Evolutionary conservation across 1,140 invertebrate species (phyloP), one percentile per base, ranked within the genome.

Genomic region (Coenobita brevimanus): DNA sequence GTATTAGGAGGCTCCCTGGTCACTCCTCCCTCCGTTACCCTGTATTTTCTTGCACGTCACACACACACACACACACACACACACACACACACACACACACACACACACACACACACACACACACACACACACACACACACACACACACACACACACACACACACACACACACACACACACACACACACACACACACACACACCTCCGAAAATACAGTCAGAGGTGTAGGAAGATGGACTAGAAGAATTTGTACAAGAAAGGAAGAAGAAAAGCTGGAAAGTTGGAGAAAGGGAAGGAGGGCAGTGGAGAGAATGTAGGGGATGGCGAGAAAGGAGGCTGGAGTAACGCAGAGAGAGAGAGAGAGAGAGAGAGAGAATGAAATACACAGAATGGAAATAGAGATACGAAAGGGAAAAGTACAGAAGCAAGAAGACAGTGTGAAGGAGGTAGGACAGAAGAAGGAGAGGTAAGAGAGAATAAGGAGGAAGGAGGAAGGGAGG

Each of bases 401-500:
- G 24, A 60, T 60, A 60, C 15, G 24, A 17, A 60, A 33, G 71
- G 24, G 46, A 54, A 71, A 54, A 71, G 62, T 13, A 43, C 27
- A 30, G 17, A 38, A 67, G 10, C 30, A 62, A 43, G 43, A 62
- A 64, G 54, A 62, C 24, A 62, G 57, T 15, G 41, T n/a, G 30
- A 62, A 4, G 60, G 15, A 62, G 60, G 60, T 62, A 27, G 60
- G 2, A 62, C n/a, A 17, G 15, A 62, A 60, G 54, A 2, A 1
- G n/a, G 30, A 27, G 30, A 13, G n/a, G 4, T 24, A 62, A 62
- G 60, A 4, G 30, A 62, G 60, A 62, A n/a, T 43, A 38, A 76
- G 73, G 43, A 38, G 41, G 50, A 13, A 57, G 78, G 57, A 57
- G 38, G 75, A 36, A 17, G 50, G 75, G 50, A 43, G 50, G 75